A percentile compares a stretch with the other conserved stretches of the same genome.
phyloP scores from a whole-genome alignment of 1,140 invertebrate species.

The Mamestra configurata region DNA sequence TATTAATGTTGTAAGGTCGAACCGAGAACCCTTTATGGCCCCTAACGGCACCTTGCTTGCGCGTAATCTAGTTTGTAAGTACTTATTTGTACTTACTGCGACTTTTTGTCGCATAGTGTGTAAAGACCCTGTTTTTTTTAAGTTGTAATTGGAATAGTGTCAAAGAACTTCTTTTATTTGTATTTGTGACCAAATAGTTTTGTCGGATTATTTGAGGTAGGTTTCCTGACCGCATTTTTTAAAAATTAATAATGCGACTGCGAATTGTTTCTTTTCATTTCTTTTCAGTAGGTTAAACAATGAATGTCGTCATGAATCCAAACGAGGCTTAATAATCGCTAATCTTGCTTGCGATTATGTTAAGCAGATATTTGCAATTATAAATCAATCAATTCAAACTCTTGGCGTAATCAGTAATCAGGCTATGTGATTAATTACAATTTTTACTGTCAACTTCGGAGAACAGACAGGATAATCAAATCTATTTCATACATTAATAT shows the following conservation, averaged over 20 bases:
- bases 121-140: background rate
- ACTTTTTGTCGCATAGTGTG: slow-evolving; percentile 1
- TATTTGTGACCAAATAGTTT: background rate
- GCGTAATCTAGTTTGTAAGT: slow-evolving; percentile 44
- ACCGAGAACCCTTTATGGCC: slow-evolving; percentile 47
- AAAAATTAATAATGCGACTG: no score
- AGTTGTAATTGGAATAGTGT: background rate
- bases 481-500: no score
- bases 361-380: slow-evolving; percentile 20
- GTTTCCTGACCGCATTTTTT: background rate
- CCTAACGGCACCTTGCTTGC: slow-evolving; percentile 47
- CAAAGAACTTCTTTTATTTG: background rate
- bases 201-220: background rate
- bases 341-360: slow-evolving; percentile 39
- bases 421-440: background rate
- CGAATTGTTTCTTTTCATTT: background rate
- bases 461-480: background rate
- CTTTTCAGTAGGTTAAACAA: slow-evolving; percentile 30
- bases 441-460: background rate
- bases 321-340: background rate
- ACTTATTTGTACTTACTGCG: background rate
- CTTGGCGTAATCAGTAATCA: slow-evolving; percentile 13
- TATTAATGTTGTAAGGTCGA: slow-evolving; percentile 47
- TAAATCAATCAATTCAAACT: slow-evolving; percentile 7
- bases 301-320: slow-evolving; percentile 16